phyloP scores from a whole-genome alignment of 2,797 vertebrate genomes.

The Erpetoichthys calabaricus region DNA sequence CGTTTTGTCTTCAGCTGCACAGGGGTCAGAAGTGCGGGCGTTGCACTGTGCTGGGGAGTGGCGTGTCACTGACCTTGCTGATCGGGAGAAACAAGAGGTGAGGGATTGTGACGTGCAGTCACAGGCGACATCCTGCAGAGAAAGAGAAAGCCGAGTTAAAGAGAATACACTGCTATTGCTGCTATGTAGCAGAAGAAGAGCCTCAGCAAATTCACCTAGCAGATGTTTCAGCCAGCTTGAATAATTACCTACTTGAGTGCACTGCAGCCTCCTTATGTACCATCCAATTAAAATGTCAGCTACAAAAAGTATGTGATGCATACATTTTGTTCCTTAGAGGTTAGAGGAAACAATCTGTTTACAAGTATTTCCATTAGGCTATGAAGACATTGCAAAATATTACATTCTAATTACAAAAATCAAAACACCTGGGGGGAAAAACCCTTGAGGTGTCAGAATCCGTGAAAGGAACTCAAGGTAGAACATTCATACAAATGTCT shows the following conservation, averaged over 20 bases:
- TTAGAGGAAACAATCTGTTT: too few relatives aligned
- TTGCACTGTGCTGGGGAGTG: conserved; percentile 75
- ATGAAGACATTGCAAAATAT: too few relatives aligned
- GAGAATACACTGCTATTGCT: conserved; percentile 5
- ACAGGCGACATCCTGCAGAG: conserved; percentile 73
- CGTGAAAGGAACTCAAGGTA: too few relatives aligned
- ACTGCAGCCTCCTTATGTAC: background rate
- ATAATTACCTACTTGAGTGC: background rate
- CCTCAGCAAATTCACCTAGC: background rate
- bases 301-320: background rate
- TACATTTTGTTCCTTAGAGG: too few relatives aligned
- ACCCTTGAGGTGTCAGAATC: too few relatives aligned
- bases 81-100: conserved; percentile 67
- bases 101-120: conserved; percentile 77
- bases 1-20: conserved; percentile 57
- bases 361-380: too few relatives aligned
- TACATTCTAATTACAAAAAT: too few relatives aligned
- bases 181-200: background rate
- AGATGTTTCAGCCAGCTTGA: background rate
- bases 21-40: conserved; percentile 61
- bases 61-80: conserved; percentile 62
- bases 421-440: too few relatives aligned
- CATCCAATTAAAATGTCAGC: background rate
- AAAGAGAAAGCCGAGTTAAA: conserved; percentile 9
- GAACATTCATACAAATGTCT: too few relatives aligned